Base-by-base conservation (phyloP, 2,113 vertebrate genomes). In the Trinectes maculatus region DNA sequence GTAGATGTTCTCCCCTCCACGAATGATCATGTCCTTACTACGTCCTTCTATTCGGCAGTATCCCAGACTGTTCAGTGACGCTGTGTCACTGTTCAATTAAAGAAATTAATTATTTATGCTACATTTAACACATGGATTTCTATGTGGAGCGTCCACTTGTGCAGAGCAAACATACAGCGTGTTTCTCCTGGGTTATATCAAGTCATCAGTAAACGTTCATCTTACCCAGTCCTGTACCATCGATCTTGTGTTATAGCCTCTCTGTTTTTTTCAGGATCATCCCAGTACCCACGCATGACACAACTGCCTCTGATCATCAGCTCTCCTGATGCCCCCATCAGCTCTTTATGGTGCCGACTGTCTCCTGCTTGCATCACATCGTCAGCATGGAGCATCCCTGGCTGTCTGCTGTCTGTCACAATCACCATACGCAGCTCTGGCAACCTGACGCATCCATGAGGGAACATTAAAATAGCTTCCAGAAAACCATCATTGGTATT, bases 171-270 rank as follows among this genome's bases (percentile, higher is more conserved):
- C n/a, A n/a, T n/a, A n/a, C n/a, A n/a, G n/a, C n/a, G n/a, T n/a
- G n/a, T n/a, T n/a, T n/a, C n/a, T n/a, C n/a, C n/a, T n/a, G n/a
- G n/a, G n/a, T n/a, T n/a, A n/a, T n/a, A n/a, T n/a, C n/a, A n/a
- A n/a, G n/a, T n/a, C 16, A 15, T 48, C 24, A 12, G 9, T 24
- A 10, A 37, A 34, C 37, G 16, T 49, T 29, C 1, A 18, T 62
- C 95, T 93, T 80, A 98, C 97, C 97, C 98, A 0, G 98, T 99
- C 79, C 89, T 93, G 88, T 97, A 99, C 98, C 97, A 99, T 75
- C 74, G 79, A 39, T 93, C 93, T 9, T 89, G 78, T 31, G 80
- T 74, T 13, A 99, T 79, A 3, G 60, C 91, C 55, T 96, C 93
- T 0, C 57, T 82, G 0, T 94, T 99, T 87, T 94, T 97, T 57